phyloP scores from a whole-genome alignment of 2,113 vertebrate genomes.

The Lepisosteus osseus region DNA sequence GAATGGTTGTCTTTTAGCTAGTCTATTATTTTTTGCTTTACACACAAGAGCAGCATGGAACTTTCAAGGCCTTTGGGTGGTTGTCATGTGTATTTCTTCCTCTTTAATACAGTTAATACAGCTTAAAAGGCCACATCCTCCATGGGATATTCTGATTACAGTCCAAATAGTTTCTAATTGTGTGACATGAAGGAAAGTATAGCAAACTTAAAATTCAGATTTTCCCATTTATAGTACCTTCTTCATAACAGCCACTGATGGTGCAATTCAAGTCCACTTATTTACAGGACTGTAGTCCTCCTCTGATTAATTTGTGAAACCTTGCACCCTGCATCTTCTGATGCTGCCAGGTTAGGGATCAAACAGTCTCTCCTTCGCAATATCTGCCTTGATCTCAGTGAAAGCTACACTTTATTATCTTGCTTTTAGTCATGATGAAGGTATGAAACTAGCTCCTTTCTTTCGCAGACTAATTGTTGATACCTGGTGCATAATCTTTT shows the following conservation, averaged over 20 bases:
- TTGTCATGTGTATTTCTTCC: not conserved
- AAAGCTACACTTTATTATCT: too few relatives aligned
- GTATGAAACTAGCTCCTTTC: not conserved
- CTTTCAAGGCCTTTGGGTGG: not conserved
- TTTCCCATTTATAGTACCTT: slow-evolving; percentile 1
- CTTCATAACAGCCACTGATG: not conserved
- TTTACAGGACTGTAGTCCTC: not conserved
- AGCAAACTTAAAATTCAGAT: slow-evolving; percentile 5
- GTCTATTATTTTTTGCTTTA: too few relatives aligned
- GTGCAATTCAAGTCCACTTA: not conserved
- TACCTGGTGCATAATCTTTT: not conserved
- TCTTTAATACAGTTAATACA: not conserved
- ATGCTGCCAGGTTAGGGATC: not conserved
- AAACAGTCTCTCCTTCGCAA: not conserved
- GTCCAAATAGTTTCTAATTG: not conserved
- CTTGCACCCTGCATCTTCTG: not conserved
- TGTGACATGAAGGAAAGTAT: not conserved
- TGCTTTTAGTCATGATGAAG: not conserved
- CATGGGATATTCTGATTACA: not conserved
- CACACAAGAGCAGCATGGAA: too few relatives aligned
- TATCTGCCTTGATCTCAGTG: not conserved
- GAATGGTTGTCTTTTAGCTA: too few relatives aligned
- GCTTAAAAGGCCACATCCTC: not conserved
- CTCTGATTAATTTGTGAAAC: not conserved
- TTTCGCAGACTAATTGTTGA: not conserved